phyloP scores from a whole-genome alignment of 2,797 vertebrate genomes.

The Paedocypris micromegethes region DNA sequence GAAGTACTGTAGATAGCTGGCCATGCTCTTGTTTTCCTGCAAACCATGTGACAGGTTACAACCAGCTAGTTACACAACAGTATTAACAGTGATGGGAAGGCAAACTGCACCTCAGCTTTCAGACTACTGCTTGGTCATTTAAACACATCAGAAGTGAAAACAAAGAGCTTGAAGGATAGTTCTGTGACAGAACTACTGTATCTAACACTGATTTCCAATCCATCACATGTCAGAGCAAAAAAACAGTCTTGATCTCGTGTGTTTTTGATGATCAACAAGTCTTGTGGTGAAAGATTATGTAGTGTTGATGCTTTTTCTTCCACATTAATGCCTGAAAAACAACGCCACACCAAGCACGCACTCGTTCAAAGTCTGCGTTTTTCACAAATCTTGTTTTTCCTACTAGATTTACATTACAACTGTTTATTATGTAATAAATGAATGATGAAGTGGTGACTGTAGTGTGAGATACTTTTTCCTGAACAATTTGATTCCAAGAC shows the following conservation, averaged over 20 bases:
- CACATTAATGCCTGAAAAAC: constrained; percentile 6
- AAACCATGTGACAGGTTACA: not conserved
- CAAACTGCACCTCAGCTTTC: constrained; percentile 3
- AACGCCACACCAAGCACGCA: constrained; percentile 1
- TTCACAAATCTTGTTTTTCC: no score
- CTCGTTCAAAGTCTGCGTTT: not conserved
- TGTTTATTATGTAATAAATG: no score
- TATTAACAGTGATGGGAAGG: constrained; percentile 9
- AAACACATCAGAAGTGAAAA: not conserved
- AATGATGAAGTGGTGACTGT: no score
- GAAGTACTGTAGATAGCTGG: no score
- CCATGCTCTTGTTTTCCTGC: not conserved
- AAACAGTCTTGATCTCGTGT: constrained; percentile 10
- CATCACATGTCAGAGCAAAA: not conserved
- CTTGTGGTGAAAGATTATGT: constrained; percentile 22
- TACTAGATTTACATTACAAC: no score
- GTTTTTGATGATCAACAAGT: constrained; percentile 6
- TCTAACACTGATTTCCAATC: not conserved
- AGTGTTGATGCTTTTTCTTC: not conserved
- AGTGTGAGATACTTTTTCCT: no score
- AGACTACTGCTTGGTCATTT: not conserved
- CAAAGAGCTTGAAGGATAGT: not conserved
- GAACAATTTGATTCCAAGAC: no score
- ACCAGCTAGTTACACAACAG: not conserved
- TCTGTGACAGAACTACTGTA: not conserved